Base-by-base conservation (phyloP, 2,113 vertebrate species). In the Phaethon lepturus region DNA sequence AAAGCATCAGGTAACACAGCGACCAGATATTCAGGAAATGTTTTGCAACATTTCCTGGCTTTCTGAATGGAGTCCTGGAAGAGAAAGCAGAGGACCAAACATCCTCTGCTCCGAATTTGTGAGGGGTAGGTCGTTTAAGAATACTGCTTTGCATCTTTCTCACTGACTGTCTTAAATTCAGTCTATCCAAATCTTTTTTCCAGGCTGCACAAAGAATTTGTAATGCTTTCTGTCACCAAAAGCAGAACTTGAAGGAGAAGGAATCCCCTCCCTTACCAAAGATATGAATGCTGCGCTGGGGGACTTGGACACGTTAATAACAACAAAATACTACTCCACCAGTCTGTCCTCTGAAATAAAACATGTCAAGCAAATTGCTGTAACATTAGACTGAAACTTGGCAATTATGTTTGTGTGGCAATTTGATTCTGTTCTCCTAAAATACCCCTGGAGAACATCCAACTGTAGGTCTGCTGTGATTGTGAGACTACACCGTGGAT, bases 351-450 rank as follows among this genome's bases (percentile, higher is more conserved):
- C 60, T 82, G 75, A 62, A 90, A 50, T 71, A 52, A 93, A 94
- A 74, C 0, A 0, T 29, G 42, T 85, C 59, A 45, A 92, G 60
- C 75, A 91, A 86, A 80, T 88, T 64, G 56, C 85, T 88, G 96
- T 90, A 95, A 84, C 52, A 11, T 81, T 76, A 88, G 74, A 81
- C 1, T 7, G 74, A 91, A 88, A 81, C 81, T 93, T 91, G 88
- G 88, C 59, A 85, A 22, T 85, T 76, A 44, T 0, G 2, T 92
- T 90, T 88, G 72, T 77, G 80, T 83, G 90, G 84, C 93, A 93
- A 88, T 95, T 92, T 94, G 94, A 94, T 86, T 81, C 94, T 71
- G 10, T 84, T 91, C 88, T 95, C 93, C 62, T 94, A 88, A 95
- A 90, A 96, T 93, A 94, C 64, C 64, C 63, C 68, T 75, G 90